phyloP scores from a whole-genome alignment of 2,113 vertebrate species.

The Oreochromis tanganicae region DNA sequence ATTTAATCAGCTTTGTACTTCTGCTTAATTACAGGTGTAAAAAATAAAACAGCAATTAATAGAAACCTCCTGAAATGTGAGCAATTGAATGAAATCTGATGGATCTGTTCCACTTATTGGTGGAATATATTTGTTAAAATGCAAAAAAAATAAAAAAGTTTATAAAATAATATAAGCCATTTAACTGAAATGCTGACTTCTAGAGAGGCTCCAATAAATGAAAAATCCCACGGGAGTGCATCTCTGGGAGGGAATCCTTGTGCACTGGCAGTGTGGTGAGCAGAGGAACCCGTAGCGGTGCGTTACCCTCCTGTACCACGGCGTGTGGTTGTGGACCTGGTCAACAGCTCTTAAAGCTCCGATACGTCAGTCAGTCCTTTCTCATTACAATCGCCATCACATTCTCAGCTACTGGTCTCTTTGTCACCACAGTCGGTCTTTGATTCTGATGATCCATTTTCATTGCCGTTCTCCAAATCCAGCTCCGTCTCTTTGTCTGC shows the following conservation, averaged over 20 bases:
- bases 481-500: neutral
- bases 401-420: conserved; percentile 33
- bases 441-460: conserved; percentile 19
- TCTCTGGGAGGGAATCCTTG: neutral
- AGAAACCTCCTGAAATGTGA: conserved; percentile 14
- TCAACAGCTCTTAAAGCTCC: neutral
- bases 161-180: conserved; percentile 30
- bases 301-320: neutral
- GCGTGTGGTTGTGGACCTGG: neutral
- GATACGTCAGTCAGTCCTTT: neutral
- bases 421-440: neutral
- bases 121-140: conserved; percentile 12
- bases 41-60: conserved; percentile 18
- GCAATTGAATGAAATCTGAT: neutral
- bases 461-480: conserved; percentile 15
- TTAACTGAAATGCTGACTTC: conserved; percentile 29
- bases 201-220: neutral
- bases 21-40: conserved; percentile 15
- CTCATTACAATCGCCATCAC: neutral
- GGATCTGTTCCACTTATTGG: neutral
- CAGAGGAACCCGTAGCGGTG: neutral
- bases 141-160: neutral
- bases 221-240: neutral
- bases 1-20: conserved; percentile 42
- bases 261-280: conserved; percentile 1